Evolutionary conservation across 2,797 vertebrate genomes (phyloP).

Genomic region (Schizopygopsis pylzovi): DNA sequence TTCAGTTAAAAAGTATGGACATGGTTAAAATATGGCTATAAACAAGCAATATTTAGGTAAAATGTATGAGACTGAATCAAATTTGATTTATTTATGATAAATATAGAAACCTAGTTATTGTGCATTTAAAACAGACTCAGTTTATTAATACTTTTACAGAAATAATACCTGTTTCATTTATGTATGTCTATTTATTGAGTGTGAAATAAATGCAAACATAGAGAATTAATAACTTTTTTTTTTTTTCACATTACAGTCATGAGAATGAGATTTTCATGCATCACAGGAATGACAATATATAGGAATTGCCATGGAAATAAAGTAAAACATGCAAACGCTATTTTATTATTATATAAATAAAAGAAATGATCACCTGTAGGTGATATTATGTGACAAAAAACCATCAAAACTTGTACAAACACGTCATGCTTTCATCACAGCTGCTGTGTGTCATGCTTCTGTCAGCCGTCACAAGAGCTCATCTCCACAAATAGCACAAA

Average conservation of each 20-base stretch:
- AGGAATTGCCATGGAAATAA: not conserved
- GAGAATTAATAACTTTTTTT: not conserved
- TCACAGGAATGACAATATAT: not conserved
- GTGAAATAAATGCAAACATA: too few species aligned
- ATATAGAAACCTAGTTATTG: not conserved
- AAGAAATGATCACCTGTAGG: not conserved
- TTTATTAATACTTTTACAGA: not conserved
- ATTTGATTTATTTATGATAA: not conserved
- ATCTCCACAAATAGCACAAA: constrained; percentile 31
- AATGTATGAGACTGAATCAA: not conserved
- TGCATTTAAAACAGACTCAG: not conserved
- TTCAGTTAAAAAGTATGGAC: not conserved
- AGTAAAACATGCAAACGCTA: not conserved
- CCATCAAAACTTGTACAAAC: not conserved
- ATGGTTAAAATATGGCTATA: not conserved
- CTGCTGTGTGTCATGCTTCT: not conserved
- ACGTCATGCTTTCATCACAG: not conserved
- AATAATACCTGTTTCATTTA: not conserved
- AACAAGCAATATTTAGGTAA: not conserved
- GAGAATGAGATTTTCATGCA: not conserved
- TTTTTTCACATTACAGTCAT: not conserved
- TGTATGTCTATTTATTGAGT: not conserved
- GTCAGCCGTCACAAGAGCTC: constrained; percentile 20
- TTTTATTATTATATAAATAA: not conserved
- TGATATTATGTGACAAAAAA: not conserved